Base-by-base conservation (phyloP, 2,888 invertebrate species). In the Orchestes rusci region DNA sequence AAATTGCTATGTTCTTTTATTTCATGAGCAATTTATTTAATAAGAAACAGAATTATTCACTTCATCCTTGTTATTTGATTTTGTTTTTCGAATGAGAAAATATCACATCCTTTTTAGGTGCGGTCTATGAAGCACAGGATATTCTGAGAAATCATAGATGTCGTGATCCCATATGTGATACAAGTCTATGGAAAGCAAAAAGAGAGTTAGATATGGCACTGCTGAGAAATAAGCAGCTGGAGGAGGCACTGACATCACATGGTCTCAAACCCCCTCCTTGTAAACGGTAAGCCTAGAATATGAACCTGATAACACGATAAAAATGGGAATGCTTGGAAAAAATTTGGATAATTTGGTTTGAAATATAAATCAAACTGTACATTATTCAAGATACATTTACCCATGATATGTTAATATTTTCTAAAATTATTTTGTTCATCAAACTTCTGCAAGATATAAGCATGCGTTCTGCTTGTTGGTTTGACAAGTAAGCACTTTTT, bases 181-280 rank as follows among this genome's bases (percentile, higher is more conserved):
- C 77, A 59, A 88, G 80, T 70, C 73, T 92, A 53, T 92, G 92
- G 91, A 89, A 91, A 63, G 88, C 90, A 34, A 84, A 87, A 58
- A 85, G 92, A 65, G 91, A 94, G 65, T 74, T 94, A 57, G 91
- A 92, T 66, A 80, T 91, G 69, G 88, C 92, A 1, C 75, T 83
- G 57, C 74, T 90, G 59, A 78, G 88, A 60, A 86, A 91, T 58
- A 80, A 87, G 47, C 88, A 91, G 66, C 71, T 94, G 59, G 88
- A 92, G 62, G 86, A 84, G 64, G 83, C 87, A 62, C 74, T 91
- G 70, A 87, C 87, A 67, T 79, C 80, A 48, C 83, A 87, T 67
- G 89, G 88, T 56, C 80, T 89, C 63, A 81, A 83, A 62, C 82
- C 86, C 52, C 83, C 82, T 58, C 82, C 81, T 51, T 80, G 83